Percentiles rank a stretch among this genome's conserved stretches.
phyloP scores from a whole-genome alignment of 1,140 invertebrate species.

The Trissolcus basalis region DNA sequence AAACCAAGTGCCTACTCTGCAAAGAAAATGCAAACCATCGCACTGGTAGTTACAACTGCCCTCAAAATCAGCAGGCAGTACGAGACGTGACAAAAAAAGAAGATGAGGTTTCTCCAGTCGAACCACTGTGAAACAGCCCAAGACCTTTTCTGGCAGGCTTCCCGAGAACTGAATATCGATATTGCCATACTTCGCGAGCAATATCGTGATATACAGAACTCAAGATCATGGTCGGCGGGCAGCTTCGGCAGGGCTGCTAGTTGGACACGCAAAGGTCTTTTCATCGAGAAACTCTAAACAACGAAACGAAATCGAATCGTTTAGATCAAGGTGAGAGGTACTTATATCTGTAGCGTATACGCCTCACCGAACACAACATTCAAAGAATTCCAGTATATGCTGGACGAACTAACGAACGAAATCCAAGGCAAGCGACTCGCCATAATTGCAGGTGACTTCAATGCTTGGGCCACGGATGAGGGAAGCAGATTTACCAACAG shows the following conservation, averaged over 20 bases:
- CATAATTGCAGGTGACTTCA: slow-evolving; percentile 24
- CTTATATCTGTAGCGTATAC: no score
- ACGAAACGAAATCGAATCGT: no score
- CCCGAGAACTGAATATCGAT: no score
- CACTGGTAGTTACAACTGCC: slow-evolving; percentile 12
- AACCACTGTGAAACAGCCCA: background rate
- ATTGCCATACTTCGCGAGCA: no score
- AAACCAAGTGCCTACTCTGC: no score
- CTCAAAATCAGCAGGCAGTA: background rate
- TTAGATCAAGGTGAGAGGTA: no score
- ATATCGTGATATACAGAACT: background rate
- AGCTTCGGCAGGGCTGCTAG: background rate
- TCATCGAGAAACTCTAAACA: no score
- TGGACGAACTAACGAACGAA: no score
- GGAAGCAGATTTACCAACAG: slow-evolving; percentile 2
- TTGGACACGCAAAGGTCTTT: background rate
- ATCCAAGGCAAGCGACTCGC: background rate
- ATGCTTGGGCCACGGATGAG: slow-evolving; percentile 4
- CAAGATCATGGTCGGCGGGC: background rate
- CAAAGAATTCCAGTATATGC: no score
- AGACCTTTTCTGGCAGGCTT: no score
- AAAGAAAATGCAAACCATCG: no score
- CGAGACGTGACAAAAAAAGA: background rate
- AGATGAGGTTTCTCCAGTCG: slow-evolving; percentile 2
- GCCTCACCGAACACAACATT: no score